phyloP scores from a whole-genome alignment of 2,113 vertebrate genomes.

The Montifringilla adamsi region DNA sequence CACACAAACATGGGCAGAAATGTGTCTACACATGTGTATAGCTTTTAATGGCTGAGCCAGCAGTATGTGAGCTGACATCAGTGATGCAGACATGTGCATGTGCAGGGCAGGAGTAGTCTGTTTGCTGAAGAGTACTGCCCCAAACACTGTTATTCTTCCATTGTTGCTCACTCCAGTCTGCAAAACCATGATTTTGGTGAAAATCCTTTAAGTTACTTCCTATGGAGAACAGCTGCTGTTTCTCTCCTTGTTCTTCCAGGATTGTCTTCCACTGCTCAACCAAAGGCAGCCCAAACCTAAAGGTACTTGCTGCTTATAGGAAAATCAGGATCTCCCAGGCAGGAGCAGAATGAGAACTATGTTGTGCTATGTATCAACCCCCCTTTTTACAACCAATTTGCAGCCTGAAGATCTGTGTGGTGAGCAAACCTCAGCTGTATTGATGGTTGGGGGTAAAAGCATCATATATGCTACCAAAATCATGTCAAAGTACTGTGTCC shows the following conservation, averaged over 20 bases:
- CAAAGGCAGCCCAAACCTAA: neutral
- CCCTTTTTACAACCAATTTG: neutral
- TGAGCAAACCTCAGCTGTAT: neutral
- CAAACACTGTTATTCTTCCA: neutral
- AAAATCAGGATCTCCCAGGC: neutral
- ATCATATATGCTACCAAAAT: neutral
- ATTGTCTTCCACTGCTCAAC: neutral
- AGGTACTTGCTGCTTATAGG: neutral
- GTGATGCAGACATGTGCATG: accelerated
- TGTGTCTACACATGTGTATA: neutral
- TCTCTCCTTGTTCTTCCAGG: neutral
- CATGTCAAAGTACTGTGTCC: neutral
- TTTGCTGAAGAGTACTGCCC: neutral
- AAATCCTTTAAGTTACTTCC: neutral
- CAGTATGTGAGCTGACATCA: neutral
- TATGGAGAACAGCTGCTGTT: neutral
- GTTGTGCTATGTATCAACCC: accelerated
- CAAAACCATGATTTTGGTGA: neutral
- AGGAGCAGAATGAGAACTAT: neutral
- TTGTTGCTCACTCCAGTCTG: neutral
- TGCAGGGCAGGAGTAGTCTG: neutral
- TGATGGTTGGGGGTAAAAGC: neutral
- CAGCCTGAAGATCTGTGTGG: neutral
- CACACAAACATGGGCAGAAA: accelerated
- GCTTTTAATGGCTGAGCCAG: neutral